Conservation (phyloP, 2,113 vertebrate genomes). For the Sterrhoptilus dennistouni region DNA sequence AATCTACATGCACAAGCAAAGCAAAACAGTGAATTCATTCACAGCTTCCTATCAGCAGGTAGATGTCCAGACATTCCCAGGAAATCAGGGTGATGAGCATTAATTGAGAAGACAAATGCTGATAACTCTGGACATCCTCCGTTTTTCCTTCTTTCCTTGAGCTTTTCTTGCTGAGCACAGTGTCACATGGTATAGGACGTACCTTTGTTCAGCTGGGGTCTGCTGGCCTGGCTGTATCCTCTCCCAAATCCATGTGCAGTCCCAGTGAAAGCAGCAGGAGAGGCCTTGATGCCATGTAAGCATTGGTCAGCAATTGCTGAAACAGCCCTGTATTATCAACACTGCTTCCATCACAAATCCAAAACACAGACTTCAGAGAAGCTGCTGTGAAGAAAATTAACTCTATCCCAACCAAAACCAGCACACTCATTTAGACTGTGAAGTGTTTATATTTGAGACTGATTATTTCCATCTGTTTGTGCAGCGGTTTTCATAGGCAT, state of each 20-base stretch:
- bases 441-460: neutral
- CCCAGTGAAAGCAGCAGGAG: neutral
- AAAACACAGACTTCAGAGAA: neutral
- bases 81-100: neutral
- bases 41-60: neutral
- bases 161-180: neutral
- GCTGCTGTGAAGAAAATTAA: neutral
- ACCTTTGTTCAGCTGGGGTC: neutral
- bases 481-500: neutral
- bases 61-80: neutral
- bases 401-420: neutral
- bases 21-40: neutral
- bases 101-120: neutral
- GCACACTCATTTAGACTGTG: neutral
- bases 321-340: neutral
- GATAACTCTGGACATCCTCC: neutral
- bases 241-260: neutral
- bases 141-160: neutral
- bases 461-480: neutral
- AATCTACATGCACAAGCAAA: neutral
- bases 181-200: neutral
- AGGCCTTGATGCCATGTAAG: neutral
- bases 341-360: neutral
- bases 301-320: neutral
- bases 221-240: rapidly evolving